Percentiles rank a stretch among this genome's conserved stretches.
phyloP scores from a whole-genome alignment of 2,888 invertebrate genomes.

The Ectropis crepuscularia region DNA sequence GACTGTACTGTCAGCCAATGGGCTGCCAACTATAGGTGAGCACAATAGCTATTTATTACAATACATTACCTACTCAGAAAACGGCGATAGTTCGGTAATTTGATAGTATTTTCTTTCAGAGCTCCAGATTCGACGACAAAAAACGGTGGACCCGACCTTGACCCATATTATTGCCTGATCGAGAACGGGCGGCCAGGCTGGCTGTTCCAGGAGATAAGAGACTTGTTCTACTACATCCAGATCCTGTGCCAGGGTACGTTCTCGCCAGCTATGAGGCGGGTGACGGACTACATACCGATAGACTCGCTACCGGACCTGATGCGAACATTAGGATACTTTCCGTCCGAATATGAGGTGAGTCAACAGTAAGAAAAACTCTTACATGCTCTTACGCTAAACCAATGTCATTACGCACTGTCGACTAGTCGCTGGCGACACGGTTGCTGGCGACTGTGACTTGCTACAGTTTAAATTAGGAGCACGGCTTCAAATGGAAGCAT shows the following conservation, averaged over 20 bases:
- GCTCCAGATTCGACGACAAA: slow-evolving; percentile 78
- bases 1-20: slow-evolving; percentile 70
- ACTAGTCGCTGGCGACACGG: too few relatives aligned
- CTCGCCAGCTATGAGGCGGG: slow-evolving; percentile 84
- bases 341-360: slow-evolving; percentile 88
- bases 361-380: too few relatives aligned
- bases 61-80: background rate
- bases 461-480: too few relatives aligned
- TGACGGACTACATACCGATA: slow-evolving; percentile 86
- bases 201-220: slow-evolving; percentile 89
- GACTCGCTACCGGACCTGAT: slow-evolving; percentile 89
- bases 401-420: too few relatives aligned
- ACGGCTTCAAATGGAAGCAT: too few relatives aligned
- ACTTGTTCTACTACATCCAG: slow-evolving; percentile 91
- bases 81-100: background rate
- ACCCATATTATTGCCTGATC: slow-evolving; percentile 89
- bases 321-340: slow-evolving; percentile 90
- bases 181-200: slow-evolving; percentile 89
- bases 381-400: too few relatives aligned
- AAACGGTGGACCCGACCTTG: slow-evolving; percentile 83
- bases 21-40: slow-evolving; percentile 68
- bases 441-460: too few relatives aligned
- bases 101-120: slow-evolving; percentile 52
- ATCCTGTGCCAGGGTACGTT: slow-evolving; percentile 89
- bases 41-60: background rate